Base-by-base conservation (phyloP, 2,888 invertebrate genomes). In the Meteorus colon region DNA sequence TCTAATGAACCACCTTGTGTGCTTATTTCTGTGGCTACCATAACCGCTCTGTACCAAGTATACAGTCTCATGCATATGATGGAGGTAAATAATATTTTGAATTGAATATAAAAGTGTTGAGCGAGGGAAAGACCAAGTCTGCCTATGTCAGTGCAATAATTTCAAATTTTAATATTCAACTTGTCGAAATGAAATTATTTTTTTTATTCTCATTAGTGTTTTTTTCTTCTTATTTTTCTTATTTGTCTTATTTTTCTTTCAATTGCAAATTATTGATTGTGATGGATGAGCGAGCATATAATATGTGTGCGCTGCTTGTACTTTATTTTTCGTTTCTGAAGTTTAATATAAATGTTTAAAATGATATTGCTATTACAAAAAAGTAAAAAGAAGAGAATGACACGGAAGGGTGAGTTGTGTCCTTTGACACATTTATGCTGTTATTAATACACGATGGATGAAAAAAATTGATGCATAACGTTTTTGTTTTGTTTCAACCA, bases 1-100 rank as follows among this genome's bases (percentile, higher is more conserved):
- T 89, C 89, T 89, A 89, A 89, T 89, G 89, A 89, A 89, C 89
- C 87, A 84, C 84, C 87, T 89, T 89, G 89, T 89, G 88, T 89
- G 87, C 88, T 88, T 89, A 88, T 88, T 88, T 88, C 86, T 85
- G 85, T 83, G 86, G 84, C 84, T 19, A 84, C 83, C 80, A 84
- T 86, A 84, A 87, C 88, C 86, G 85, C 84, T 87, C 85, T 84
- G 85, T 86, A 81, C 81, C 75, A 31, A 29, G 16, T 63, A 63
- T 63, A 63, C 5, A 63, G n/a, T 63, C n/a, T 63, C 29, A 63
- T 31, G 27, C n/a, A 34, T n/a, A 31, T 29, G 31, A 31, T n/a
- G 31, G 31, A 31, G 63, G 31, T 31, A 63, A 63, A 63, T 63
- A 63, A 63, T 63, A 29, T 31, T 31, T 63, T 31, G 12, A 34